A percentile compares a stretch with the other conserved stretches of the same genome.
These are phyloP conservation scores for Lepidostoma basale DNA, from an alignment of 1,140 invertebrate genomes.

Conservation along the genomic window DNA sequence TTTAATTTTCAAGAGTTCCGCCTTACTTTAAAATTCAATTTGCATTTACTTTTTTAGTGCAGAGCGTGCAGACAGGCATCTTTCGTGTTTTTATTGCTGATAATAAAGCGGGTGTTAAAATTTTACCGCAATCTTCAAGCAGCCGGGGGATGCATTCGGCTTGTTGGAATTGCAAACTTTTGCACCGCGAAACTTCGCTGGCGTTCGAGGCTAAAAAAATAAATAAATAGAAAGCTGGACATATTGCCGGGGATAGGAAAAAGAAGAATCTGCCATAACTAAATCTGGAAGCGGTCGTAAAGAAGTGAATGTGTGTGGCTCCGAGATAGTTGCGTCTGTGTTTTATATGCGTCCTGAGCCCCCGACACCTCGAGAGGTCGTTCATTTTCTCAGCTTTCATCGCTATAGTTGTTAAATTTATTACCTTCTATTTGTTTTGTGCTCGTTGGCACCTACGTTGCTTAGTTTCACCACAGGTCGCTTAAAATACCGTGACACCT, in stretches of 20 bases:
- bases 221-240: neutral
- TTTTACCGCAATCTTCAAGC: no score
- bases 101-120: no score
- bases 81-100: no score
- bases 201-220: no score
- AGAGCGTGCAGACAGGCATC: no score
- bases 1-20: no score
- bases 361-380: neutral
- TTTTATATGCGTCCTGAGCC: neutral
- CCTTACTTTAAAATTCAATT: no score
- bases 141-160: no score
- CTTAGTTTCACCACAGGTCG: no score
- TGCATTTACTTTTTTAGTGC: no score
- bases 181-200: neutral
- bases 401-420: neutral
- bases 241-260: neutral
- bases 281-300: neutral
- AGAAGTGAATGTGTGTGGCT: neutral
- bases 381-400: neutral
- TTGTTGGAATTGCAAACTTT: constrained; percentile 21
- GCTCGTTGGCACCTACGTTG: no score
- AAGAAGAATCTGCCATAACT: neutral
- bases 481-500: no score
- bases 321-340: neutral
- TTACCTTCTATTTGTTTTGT: neutral